Conservation (phyloP, 1,140 invertebrate species). For the Drosophila bifasciata region DNA sequence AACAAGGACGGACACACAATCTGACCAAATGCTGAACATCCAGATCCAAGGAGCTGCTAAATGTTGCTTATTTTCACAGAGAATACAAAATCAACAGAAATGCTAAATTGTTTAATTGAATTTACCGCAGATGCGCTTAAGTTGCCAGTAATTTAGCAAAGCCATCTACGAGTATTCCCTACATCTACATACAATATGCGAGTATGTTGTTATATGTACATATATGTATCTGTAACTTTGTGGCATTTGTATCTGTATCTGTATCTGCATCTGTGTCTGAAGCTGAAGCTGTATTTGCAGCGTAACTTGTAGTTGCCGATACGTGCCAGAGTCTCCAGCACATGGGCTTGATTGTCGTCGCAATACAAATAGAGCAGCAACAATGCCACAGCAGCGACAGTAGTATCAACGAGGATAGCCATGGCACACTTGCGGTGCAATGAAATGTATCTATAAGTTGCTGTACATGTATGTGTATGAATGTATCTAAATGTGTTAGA, state of each 20-base stretch:
- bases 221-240: conserved; percentile 37
- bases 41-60: conserved; percentile 40
- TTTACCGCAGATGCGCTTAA: conserved; percentile 81
- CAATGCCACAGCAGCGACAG: conserved; percentile 19
- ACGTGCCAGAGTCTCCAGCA: conserved; percentile 58
- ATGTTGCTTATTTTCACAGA: conserved; percentile 61
- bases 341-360: conserved; percentile 70
- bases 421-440: conserved; percentile 57
- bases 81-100: conserved; percentile 77
- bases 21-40: conserved; percentile 54
- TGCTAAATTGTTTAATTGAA: conserved; percentile 81
- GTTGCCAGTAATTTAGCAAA: conserved; percentile 79
- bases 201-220: too few relatives aligned
- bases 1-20: conserved; percentile 18
- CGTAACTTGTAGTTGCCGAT: conserved; percentile 24
- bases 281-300: conserved; percentile 21
- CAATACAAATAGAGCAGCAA: conserved; percentile 59
- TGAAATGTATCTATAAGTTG: conserved; percentile 68
- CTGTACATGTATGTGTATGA: too few relatives aligned
- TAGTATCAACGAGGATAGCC: conserved; percentile 29
- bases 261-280: conserved; percentile 10
- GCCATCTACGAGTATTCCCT: conserved; percentile 55
- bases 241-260: conserved; percentile 34
- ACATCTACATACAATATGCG: conserved; percentile 15
- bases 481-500: conserved; percentile 6